Percentiles rank a stretch among this genome's conserved stretches.
These are phyloP conservation scores for Zhuqinia jingwanae DNA, from an alignment of 2,888 invertebrate genomes.

Conservation along the genomic window DNA sequence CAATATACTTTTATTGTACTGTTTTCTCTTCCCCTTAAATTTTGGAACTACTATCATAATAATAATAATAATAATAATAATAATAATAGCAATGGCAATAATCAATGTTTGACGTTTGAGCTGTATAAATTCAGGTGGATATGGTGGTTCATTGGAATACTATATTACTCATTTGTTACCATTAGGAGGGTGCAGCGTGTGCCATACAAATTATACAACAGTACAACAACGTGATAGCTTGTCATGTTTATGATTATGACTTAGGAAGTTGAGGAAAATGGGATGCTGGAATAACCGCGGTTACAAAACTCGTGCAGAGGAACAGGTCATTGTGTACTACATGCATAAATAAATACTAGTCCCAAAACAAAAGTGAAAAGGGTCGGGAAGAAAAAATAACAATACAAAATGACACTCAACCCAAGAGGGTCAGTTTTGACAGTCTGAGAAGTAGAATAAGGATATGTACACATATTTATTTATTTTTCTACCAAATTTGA, in stretches of 20 bases:
- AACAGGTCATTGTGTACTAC: no score
- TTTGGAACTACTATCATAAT: background rate
- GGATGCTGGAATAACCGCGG: constrained; percentile 27
- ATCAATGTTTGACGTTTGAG: background rate
- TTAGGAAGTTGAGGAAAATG: no score
- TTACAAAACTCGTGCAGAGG: constrained; percentile 22
- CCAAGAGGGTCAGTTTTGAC: constrained; percentile 21
- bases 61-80: background rate
- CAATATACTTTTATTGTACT: background rate
- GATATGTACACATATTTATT: no score
- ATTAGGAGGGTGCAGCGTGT: background rate
- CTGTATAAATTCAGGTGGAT: background rate
- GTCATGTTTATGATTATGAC: background rate
- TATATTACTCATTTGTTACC: background rate
- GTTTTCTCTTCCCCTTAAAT: background rate
- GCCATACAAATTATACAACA: background rate
- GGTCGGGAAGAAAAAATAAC: constrained; percentile 17
- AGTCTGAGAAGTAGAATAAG: background rate
- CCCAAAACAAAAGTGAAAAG: background rate
- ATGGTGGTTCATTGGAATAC: background rate
- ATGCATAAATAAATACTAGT: no score
- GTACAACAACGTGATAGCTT: background rate
- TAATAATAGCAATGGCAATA: no score
- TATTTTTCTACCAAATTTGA: background rate
- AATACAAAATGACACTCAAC: background rate